Conservation (phyloP, 2,888 invertebrate species). For the Pachymerium ferrugineum region DNA sequence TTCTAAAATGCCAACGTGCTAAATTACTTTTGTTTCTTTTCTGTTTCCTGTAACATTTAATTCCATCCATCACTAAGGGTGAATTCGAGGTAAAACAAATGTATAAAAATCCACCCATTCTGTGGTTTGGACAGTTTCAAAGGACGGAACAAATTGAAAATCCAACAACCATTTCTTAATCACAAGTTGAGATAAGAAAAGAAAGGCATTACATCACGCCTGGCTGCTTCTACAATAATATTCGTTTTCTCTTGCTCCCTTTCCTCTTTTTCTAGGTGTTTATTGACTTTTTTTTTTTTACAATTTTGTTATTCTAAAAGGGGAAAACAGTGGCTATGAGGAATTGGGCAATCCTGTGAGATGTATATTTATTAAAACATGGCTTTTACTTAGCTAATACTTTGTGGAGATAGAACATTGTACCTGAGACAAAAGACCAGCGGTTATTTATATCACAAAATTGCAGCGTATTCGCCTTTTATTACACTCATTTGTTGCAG, state of each 20-base stretch:
- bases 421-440: background rate
- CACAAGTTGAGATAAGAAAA: background rate
- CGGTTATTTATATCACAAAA: slow-evolving; percentile 2
- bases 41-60: background rate
- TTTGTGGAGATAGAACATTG: background rate
- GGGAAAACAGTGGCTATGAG: background rate
- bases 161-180: background rate
- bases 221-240: background rate
- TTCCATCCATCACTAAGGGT: background rate
- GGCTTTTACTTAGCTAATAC: background rate
- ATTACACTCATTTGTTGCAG: slow-evolving; percentile 9
- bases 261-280: background rate
- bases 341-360: too few species aligned
- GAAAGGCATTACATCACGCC: background rate
- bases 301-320: background rate
- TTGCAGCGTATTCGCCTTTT: slow-evolving; percentile 4
- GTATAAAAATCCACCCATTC: background rate
- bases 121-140: background rate
- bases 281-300: background rate
- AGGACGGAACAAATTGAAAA: slow-evolving; percentile 13
- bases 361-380: too few species aligned
- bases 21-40: too few species aligned
- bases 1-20: too few species aligned
- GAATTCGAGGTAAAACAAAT: background rate
- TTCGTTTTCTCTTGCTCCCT: background rate